These are phyloP conservation scores for Verasper variegatus DNA, from an alignment of 2,113 vertebrate species.

Conservation along the genomic window DNA sequence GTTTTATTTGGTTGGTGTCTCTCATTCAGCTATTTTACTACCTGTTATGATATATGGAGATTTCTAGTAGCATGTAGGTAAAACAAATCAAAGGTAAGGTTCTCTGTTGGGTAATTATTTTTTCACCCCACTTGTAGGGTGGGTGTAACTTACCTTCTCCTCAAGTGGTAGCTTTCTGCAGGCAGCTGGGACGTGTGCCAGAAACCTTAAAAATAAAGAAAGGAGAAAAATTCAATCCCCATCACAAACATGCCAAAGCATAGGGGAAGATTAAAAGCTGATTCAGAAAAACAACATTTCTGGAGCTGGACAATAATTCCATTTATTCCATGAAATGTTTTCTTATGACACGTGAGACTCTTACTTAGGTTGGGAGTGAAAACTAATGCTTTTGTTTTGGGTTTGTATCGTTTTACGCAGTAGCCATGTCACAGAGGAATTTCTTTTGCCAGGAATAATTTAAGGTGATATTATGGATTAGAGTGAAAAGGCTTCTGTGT, in stretches of 20 bases:
- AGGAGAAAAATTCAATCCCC: conserved; percentile 72
- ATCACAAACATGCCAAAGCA: conserved; percentile 62
- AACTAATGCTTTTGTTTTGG: conserved; percentile 74
- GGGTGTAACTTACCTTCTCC: conserved; percentile 41
- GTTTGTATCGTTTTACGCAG: conserved; percentile 76
- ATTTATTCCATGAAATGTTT: conserved; percentile 65
- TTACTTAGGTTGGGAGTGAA: conserved; percentile 52
- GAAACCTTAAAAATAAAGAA: conserved; percentile 72
- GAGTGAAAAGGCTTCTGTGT: conserved; percentile 65
- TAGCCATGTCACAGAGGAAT: conserved; percentile 70
- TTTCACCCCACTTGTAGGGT: conserved; percentile 47
- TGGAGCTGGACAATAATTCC: conserved; percentile 64
- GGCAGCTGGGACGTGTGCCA: conserved; percentile 68
- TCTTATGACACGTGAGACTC: conserved; percentile 54
- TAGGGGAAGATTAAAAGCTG: conserved; percentile 66
- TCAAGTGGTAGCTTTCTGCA: conserved; percentile 32
- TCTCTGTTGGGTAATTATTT: conserved; percentile 63
- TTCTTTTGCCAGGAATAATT: conserved; percentile 72
- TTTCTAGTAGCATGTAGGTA: conserved; percentile 48
- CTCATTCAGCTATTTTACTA: conserved; percentile 62
- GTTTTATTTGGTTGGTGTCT: conserved; percentile 67
- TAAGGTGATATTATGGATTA: conserved; percentile 55
- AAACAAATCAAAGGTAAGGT: conserved; percentile 66
- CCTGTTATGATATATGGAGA: conserved; percentile 72
- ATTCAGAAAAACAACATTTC: conserved; percentile 70